Evolutionary conservation across 2,113 vertebrate genomes (phyloP).

Genomic region (Notarius lentiginosus): DNA sequence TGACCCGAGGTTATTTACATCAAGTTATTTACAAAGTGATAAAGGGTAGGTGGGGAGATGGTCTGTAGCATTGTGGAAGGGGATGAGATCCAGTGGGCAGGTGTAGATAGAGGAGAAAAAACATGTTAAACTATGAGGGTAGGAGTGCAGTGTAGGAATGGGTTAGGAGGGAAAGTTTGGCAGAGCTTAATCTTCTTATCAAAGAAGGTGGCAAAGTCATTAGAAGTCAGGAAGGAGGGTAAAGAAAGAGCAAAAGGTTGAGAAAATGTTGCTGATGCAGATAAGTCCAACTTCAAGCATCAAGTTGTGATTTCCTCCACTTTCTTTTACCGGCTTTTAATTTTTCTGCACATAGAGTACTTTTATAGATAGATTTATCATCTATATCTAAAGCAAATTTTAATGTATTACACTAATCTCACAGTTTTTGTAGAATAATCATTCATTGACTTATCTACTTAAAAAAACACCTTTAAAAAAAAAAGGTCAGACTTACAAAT

Average conservation of each 20-base stretch:
- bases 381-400: background rate
- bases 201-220: background rate
- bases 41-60: background rate
- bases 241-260: background rate
- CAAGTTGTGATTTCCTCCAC: background rate
- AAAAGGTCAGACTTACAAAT: background rate
- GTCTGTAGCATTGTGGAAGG: background rate
- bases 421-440: background rate
- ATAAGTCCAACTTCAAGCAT: background rate
- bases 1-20: too few relatives aligned
- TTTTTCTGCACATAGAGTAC: background rate
- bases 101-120: background rate
- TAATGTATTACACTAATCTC: background rate
- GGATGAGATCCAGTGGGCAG: background rate
- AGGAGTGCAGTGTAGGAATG: background rate
- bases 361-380: background rate
- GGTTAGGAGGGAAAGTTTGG: background rate
- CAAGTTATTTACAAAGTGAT: background rate
- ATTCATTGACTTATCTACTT: background rate
- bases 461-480: background rate
- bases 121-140: background rate
- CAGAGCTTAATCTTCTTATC: background rate
- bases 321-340: background rate
- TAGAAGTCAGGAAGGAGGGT: background rate
- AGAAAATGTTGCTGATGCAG: background rate